Evolutionary conservation across 2,888 invertebrate genomes (phyloP), one percentile per base, ranked within the genome.

Genomic region (Latrodectus elegans): DNA sequence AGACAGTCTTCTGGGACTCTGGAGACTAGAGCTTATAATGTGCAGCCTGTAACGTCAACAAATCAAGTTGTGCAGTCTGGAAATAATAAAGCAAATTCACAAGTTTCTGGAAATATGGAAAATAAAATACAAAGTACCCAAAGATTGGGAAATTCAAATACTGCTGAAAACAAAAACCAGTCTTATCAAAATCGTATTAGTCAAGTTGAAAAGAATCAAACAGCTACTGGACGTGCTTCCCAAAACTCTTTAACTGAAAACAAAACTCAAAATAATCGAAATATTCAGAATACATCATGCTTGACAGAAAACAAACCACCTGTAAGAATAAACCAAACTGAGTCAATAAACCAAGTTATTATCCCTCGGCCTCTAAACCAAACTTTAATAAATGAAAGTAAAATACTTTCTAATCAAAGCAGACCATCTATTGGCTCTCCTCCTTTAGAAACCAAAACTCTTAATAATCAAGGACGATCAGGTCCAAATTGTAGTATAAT

Each of bases 141-240:
- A 26, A 49, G 51, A 26, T 65, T 67, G 73, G 75, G 65, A 12
- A 86, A 80, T 72, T 14, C 60, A 12, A 4, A 17, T 68, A 22
- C 80, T 17, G 26, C 60, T 65, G 75, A 73, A 75, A 74, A 64
- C 38, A 86, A 86, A 86, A 8, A 17, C 51, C 76, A 75, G 68
- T n/a, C 15, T 53, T 22, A 51, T n/a, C n/a, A 12, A 60, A 71
- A 55, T 84, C 85, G 75, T 52, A 10, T 26, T 14, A 22, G 22
- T 15, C 73, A 74, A 26, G n/a, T 70, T 38, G 60, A 65, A n/a
- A 83, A 76, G 26, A 71, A 10, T n/a, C 17, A 22, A 11, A 1
- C n/a, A 55, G 14, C 10, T 55, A 4, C 26, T 68, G 64, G 60
- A 10, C 83, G 76, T n/a, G 12, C 60, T 71, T 52, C 26, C 49